Conservation (phyloP, 2,888 invertebrate genomes). For the Zhuqinia jingwanae region DNA sequence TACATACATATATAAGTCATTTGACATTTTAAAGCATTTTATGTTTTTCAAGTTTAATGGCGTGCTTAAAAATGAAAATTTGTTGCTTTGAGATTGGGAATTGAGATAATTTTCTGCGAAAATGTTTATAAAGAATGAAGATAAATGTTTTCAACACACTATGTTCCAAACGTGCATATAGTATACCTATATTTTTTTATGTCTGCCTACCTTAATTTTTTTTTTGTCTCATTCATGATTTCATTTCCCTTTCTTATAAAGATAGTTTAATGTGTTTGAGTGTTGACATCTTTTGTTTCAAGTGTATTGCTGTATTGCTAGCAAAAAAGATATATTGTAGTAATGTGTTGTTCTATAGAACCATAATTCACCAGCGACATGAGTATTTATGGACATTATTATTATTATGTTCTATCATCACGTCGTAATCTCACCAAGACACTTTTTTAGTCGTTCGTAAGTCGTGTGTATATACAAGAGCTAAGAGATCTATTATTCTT, state of each 20-base stretch:
- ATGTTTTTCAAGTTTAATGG: slow-evolving; percentile 30
- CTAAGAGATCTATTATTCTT: too few species aligned
- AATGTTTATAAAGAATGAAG: slow-evolving; percentile 20
- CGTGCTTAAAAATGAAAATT: slow-evolving; percentile 28
- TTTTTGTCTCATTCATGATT: not conserved
- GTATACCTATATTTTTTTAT: not conserved
- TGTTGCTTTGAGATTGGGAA: slow-evolving; percentile 31
- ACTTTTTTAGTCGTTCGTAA: too few species aligned
- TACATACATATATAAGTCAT: too few species aligned
- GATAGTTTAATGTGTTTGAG: not conserved
- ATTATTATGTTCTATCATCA: not conserved
- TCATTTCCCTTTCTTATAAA: slow-evolving; percentile 26
- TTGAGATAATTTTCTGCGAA: slow-evolving; percentile 7
- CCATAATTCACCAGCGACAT: slow-evolving; percentile 30
- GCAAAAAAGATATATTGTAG: not conserved
- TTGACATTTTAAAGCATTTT: slow-evolving; percentile 41
- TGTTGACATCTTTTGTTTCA: slow-evolving; percentile 31
- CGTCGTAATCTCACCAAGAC: slow-evolving; percentile 15
- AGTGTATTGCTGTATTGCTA: not conserved
- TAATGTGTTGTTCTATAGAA: not conserved
- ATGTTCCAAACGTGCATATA: too few species aligned
- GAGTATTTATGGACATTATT: slow-evolving; percentile 21
- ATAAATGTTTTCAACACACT: not conserved
- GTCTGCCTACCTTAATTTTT: not conserved
- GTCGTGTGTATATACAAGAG: not conserved